phyloP scores from a whole-genome alignment of 2,797 vertebrate genomes.

The Pangasius djambal region DNA sequence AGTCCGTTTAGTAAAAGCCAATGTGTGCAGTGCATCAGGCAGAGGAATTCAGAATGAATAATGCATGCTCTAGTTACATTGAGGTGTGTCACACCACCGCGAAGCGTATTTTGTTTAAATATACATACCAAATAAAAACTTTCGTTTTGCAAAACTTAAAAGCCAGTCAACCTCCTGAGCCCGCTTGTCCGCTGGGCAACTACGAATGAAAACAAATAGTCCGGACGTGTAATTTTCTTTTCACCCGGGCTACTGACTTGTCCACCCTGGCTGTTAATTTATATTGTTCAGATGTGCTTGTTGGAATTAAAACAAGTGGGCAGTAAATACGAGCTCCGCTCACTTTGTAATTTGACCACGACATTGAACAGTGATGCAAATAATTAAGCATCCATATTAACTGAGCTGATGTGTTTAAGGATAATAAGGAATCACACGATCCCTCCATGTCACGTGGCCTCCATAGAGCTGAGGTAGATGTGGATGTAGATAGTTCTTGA shows the following conservation, averaged over 20 bases:
- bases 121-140: conserved; percentile 20
- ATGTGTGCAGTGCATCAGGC: background rate
- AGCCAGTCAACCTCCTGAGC: background rate
- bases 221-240: too few relatives aligned
- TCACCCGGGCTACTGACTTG: background rate
- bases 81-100: background rate
- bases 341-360: background rate
- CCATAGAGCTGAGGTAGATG: too few relatives aligned
- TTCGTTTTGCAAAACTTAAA: background rate
- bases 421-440: background rate
- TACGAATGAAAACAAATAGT: background rate
- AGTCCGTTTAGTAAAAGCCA: background rate
- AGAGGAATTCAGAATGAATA: background rate
- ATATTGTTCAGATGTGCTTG: background rate
- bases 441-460: too few relatives aligned
- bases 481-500: background rate
- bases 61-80: background rate
- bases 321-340: background rate
- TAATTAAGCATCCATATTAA: background rate
- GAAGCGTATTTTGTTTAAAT: background rate
- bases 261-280: background rate
- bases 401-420: background rate
- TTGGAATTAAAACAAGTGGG: background rate
- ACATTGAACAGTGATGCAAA: background rate
- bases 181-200: background rate